Evolutionary conservation across 2,888 invertebrate genomes (phyloP), one percentile per base, ranked within the genome.

Genomic region (Mythimna pallens): DNA sequence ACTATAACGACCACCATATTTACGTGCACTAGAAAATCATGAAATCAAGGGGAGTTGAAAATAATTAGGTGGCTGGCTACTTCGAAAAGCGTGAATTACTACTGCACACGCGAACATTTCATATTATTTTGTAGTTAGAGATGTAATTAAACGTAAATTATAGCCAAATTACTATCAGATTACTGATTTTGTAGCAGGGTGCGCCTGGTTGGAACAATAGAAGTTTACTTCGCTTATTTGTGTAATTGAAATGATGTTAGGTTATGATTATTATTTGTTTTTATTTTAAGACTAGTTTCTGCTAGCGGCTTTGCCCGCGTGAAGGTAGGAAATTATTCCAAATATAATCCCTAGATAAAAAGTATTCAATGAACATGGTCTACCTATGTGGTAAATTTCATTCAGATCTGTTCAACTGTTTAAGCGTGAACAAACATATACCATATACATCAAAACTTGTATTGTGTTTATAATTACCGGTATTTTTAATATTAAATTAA

Each of bases 71-170:
- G 89, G 88, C 89, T 89, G 80, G 76, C 66, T 86, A 80, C 86
- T 86, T 88, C 83, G 87, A 89, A 88, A 91, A 91, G 91, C 91
- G 91, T 91, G 93, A 93, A 94, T 93, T 91, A 92, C 92, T 87
- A 80, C 77, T 89, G 88, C 88, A 87, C 95, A 95, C 95, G 95
- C 94, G 87, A 95, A 87, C 91, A 90, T 89, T 90, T 90, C 94
- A 93, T 93, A 94, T 95, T 95, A 94, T 94, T 92, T 93, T 89
- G 94, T 92, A 92, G 93, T 94, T 94, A 94, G 92, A 91, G 89
- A 90, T 90, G 90, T 92, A 94, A 93, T 94, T 94, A 93, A 92
- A 91, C 90, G 89, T 90, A 91, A 90, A 91, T 92, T 92, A 92
- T 91, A 92, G 89, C 86, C 82, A 89, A 88, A 90, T 90, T 90